Evolutionary conservation across 2,888 invertebrate genomes (phyloP), one percentile per base, ranked within the genome.

Genomic region (Temnothorax ravouxi): DNA sequence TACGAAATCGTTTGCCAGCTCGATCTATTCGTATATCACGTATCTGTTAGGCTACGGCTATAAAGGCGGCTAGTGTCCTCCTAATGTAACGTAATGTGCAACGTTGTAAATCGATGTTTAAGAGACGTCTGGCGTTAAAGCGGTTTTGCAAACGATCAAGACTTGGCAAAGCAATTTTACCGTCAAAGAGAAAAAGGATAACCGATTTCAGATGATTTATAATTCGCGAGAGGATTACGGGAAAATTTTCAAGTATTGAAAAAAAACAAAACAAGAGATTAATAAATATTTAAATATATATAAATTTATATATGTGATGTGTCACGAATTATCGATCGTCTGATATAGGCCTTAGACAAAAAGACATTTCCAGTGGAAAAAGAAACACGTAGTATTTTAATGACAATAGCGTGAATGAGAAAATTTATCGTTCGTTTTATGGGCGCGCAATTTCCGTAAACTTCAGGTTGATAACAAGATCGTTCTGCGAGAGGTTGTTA

Each of bases 81-180:
- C 44, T 77, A 69, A 69, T 56, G 29, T 77, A 67, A 77, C 29
- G 77, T 77, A 77, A 67, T 69, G 54, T 77, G 69, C 77, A 77
- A 77, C 69, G 41, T 69, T 77, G 77, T 77, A 77, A 77, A 77
- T 77, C 44, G 54, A 77, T 77, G 77, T 77, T 77, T 77, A 77
- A 54, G 54, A 67, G 44, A 29, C 34, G 29, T 56, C 25, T 44
- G n/a, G 5, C 29, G 54, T 44, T 44, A 77, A 69, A 69, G 11
- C 25, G 44, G 29, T 29, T 77, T n/a, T 54, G 77, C 69, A 29
- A 62, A 21, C 38, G 38, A 64, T 38, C 6, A 21, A 47, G 44
- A 29, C 29, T 15, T n/a, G 61, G n/a, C 75, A 64, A 64, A 76
- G 9, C 50, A 50, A 21, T 64, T 25, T 64, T 76, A 34, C 18